These are phyloP conservation scores for Andrena flavipes DNA, from an alignment of 2,888 invertebrate genomes.

Conservation along the genomic window DNA sequence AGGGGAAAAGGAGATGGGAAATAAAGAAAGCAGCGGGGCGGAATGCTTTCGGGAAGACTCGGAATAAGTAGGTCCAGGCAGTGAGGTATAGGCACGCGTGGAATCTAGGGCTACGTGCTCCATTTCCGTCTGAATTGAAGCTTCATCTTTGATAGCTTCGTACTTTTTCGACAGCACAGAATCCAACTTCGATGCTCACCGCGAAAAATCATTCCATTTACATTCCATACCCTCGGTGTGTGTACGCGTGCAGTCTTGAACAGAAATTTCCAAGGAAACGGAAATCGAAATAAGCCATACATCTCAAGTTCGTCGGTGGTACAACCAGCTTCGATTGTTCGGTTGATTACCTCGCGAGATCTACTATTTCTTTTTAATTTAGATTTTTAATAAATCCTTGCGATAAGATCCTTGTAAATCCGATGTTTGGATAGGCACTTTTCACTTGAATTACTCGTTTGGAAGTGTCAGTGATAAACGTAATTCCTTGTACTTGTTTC, in stretches of 20 bases:
- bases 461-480: too few species aligned
- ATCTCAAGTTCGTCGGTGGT: neutral
- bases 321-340: too few species aligned
- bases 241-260: neutral
- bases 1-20: slow-evolving; percentile 44
- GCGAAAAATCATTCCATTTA: slow-evolving; percentile 24
- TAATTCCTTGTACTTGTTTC: too few species aligned
- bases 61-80: slow-evolving; percentile 52
- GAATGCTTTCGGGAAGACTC: slow-evolving; percentile 59
- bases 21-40: slow-evolving; percentile 35
- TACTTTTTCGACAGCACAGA: slow-evolving; percentile 42
- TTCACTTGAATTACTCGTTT: too few species aligned
- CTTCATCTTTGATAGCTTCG: slow-evolving; percentile 35
- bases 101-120: slow-evolving; percentile 49
- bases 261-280: neutral
- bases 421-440: too few species aligned
- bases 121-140: slow-evolving; percentile 46
- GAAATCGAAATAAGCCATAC: neutral
- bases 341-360: too few species aligned
- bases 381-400: too few species aligned
- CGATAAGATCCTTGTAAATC: too few species aligned
- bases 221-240: neutral
- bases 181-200: slow-evolving; percentile 43
- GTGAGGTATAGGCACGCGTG: slow-evolving; percentile 51
- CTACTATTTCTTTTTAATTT: too few species aligned